phyloP scores from a whole-genome alignment of 2,888 invertebrate species.

The Carterocephalus palaemon region DNA sequence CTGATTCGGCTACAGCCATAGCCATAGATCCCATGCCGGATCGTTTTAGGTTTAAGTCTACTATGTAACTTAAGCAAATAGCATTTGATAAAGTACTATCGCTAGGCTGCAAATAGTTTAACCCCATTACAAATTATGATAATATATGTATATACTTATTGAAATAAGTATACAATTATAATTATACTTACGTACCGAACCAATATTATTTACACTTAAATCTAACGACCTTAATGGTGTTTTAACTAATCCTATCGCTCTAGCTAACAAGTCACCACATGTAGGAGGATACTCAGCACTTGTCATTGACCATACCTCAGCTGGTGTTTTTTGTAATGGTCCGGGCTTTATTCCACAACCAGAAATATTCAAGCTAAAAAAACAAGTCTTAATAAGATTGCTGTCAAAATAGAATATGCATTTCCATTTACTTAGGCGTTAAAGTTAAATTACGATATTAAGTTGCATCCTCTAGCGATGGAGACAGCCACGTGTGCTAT shows the following conservation, averaged over 20 bases:
- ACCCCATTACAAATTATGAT: not conserved
- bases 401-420: not conserved
- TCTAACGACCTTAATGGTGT: slow-evolving; percentile 69
- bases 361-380: slow-evolving; percentile 67
- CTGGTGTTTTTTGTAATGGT: slow-evolving; percentile 58
- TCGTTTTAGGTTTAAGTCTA: slow-evolving; percentile 67
- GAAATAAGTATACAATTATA: not conserved
- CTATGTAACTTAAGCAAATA: slow-evolving; percentile 66
- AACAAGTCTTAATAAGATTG: not conserved
- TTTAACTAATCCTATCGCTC: slow-evolving; percentile 71
- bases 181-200: slow-evolving; percentile 50
- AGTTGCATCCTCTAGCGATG: slow-evolving; percentile 69
- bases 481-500: slow-evolving; percentile 68
- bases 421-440: not conserved
- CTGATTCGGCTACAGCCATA: slow-evolving; percentile 67
- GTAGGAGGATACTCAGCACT: slow-evolving; percentile 69
- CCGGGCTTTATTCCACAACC: slow-evolving; percentile 69
- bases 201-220: slow-evolving; percentile 72
- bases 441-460: slow-evolving; percentile 53
- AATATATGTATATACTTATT: not conserved
- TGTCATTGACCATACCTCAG: slow-evolving; percentile 72
- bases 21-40: slow-evolving; percentile 69
- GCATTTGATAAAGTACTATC: slow-evolving; percentile 64
- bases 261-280: slow-evolving; percentile 69
- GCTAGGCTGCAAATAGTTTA: slow-evolving; percentile 56